A percentile compares a stretch with the other conserved stretches of the same genome.
These are phyloP conservation scores for Drosophila anomelani DNA, from an alignment of 2,888 invertebrate species.

Conservation along the genomic window DNA sequence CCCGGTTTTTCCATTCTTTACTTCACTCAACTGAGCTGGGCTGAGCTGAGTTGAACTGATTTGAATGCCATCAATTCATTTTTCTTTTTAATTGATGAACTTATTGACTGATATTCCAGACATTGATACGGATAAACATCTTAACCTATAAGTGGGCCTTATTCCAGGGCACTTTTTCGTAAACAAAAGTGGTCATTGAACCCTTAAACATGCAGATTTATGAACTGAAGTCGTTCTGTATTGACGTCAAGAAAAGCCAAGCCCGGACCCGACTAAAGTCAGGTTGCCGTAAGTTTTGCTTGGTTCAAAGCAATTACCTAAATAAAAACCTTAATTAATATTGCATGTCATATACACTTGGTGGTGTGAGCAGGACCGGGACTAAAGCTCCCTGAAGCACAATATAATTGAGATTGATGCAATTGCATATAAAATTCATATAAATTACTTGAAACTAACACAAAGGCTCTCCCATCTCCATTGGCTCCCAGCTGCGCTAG, in stretches of 20 bases:
- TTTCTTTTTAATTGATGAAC: conserved; percentile 41
- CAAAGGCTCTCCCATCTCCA: conserved; percentile 28
- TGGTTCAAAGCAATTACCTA: conserved; percentile 64
- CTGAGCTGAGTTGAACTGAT: conserved; percentile 53
- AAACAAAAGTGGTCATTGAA: conserved; percentile 64
- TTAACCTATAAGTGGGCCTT: conserved; percentile 44
- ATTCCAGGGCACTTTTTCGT: conserved; percentile 32
- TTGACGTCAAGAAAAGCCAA: conserved; percentile 33
- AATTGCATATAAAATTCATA: conserved; percentile 75
- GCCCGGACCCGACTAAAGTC: conserved; percentile 32
- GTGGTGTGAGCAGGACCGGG: background rate
- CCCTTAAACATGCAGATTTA: conserved; percentile 50
- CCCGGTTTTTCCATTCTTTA: conserved; percentile 46
- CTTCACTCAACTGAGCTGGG: conserved; percentile 56
- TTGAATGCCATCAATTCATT: conserved; percentile 26
- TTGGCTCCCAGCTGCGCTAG: conserved; percentile 39
- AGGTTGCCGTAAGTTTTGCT: conserved; percentile 39
- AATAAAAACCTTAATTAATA: conserved; percentile 76
- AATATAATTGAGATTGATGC: conserved; percentile 75
- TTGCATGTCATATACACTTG: conserved; percentile 61
- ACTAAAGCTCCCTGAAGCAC: conserved; percentile 49
- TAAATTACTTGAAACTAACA: conserved; percentile 62
- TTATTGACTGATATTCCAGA: conserved; percentile 41
- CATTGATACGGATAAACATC: conserved; percentile 54
- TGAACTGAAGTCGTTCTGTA: conserved; percentile 12